These are phyloP conservation scores for Spinus olivaceus DNA, from an alignment of 2,797 vertebrate genomes.

Conservation along the genomic window DNA sequence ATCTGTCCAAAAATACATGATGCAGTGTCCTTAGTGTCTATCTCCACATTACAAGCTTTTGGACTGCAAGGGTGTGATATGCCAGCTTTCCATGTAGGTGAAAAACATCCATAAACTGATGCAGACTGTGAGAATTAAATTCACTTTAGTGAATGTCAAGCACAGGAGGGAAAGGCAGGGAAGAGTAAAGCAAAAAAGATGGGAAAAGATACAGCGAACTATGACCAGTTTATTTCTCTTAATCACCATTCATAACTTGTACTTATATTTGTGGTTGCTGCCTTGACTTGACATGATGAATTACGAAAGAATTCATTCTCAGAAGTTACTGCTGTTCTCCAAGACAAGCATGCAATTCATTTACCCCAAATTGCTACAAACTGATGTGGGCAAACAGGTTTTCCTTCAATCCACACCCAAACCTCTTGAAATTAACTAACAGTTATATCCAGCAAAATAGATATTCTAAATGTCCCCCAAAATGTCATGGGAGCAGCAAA, in stretches of 20 bases:
- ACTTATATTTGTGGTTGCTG: background rate
- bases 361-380: background rate
- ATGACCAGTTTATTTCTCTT: background rate
- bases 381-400: background rate
- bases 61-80: background rate
- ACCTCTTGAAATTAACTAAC: background rate
- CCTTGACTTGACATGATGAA: background rate
- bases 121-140: background rate
- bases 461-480: background rate
- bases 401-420: background rate
- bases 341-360: background rate
- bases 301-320: background rate
- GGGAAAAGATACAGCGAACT: background rate
- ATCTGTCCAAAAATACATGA: background rate
- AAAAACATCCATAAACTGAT: background rate
- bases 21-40: background rate
- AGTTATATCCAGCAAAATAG: background rate
- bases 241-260: background rate
- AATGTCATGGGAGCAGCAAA: background rate
- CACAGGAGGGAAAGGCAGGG: fast-evolving
- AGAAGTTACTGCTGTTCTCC: background rate
- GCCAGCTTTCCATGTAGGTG: background rate
- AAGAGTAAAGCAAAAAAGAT: background rate
- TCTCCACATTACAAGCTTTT: background rate
- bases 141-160: background rate